Conservation (phyloP, 1,140 invertebrate species). For the Papilio glaucus region DNA sequence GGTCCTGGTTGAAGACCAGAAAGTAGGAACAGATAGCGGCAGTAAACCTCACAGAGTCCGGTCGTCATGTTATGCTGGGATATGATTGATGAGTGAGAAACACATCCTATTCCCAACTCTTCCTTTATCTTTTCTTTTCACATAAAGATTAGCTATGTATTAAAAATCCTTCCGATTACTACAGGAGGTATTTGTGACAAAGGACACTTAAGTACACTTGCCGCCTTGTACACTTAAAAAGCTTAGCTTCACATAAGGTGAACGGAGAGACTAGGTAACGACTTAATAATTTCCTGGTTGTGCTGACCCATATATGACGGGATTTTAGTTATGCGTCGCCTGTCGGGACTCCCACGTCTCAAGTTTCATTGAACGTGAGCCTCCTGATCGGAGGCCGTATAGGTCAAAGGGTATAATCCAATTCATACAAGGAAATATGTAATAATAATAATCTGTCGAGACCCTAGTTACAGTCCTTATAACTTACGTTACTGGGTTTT, state of each 20-base stretch:
- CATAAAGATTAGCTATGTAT: no score
- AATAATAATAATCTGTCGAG: constrained; percentile 6
- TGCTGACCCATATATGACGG: neutral
- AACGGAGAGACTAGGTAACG: neutral
- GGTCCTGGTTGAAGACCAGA: no score
- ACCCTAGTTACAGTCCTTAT: neutral
- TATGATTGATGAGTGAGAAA: no score
- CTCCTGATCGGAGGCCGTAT: constrained; percentile 12
- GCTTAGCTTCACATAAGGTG: neutral
- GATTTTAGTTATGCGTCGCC: neutral
- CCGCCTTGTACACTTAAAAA: no score
- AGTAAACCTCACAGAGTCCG: no score
- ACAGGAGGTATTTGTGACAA: no score
- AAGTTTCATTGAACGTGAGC: neutral
- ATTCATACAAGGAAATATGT: constrained; percentile 1
- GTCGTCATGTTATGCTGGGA: no score
- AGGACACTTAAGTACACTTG: neutral
- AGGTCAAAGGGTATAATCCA: constrained; percentile 16
- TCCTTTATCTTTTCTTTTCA: no score
- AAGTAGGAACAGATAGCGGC: no score
- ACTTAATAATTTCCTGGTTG: constrained; percentile 1
- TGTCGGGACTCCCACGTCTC: neutral
- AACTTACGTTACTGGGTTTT: no score
- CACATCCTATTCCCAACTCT: no score
- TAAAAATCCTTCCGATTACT: no score